Evolutionary conservation across 2,113 vertebrate species (phyloP).

Genomic region (Lophura nycthemera): DNA sequence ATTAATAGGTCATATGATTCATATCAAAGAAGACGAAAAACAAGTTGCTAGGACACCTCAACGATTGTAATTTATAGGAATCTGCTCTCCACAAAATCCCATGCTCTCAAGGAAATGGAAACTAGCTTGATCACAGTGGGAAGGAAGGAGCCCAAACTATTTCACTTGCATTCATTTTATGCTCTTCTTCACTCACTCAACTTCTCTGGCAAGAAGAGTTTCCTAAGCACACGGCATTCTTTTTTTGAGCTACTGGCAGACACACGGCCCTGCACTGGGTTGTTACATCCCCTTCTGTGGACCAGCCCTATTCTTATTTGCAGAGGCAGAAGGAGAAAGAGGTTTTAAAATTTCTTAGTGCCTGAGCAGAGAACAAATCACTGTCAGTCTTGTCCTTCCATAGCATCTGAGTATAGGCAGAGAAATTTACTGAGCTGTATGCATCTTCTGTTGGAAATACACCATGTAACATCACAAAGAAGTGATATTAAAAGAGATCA

Average conservation of each 20-base stretch:
- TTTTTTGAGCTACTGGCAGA: background rate
- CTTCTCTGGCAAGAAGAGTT: background rate
- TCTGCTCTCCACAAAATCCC: background rate
- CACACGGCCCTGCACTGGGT: background rate
- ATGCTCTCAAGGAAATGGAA: background rate
- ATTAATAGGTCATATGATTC: background rate
- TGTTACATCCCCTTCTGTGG: background rate
- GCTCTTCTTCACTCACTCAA: conserved; percentile 2
- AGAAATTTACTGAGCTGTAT: no score
- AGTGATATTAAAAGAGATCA: background rate
- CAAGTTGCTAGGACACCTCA: conserved; percentile 6
- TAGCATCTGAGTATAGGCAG: background rate
- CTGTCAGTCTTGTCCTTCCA: background rate
- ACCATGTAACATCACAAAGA: background rate
- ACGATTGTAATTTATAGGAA: background rate
- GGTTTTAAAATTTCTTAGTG: background rate
- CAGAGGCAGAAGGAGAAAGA: conserved; percentile 11
- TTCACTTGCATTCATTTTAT: conserved; percentile 24
- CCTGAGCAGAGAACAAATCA: background rate
- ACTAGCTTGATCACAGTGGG: background rate
- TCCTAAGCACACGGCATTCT: conserved; percentile 22
- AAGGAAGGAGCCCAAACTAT: background rate
- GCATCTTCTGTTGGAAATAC: background rate
- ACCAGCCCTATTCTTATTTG: conserved; percentile 18
- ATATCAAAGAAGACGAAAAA: background rate